A percentile compares a stretch with the other conserved stretches of the same genome.
phyloP scores from a whole-genome alignment of 1,140 invertebrate species.

The Zelostemma sp. region DNA sequence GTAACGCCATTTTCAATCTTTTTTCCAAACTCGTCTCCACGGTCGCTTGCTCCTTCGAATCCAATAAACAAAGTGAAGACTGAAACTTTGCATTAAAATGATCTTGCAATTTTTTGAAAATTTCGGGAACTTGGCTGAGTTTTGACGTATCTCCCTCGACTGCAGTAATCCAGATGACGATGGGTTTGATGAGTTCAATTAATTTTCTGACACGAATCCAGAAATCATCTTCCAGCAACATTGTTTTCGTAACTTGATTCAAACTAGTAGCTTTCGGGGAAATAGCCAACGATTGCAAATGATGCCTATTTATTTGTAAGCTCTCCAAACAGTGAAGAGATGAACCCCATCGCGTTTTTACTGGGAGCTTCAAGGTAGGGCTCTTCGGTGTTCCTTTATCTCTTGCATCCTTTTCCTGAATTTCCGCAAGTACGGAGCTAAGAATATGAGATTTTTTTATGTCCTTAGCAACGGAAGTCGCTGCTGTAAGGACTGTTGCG shows the following conservation, averaged over 20 bases:
- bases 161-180: conserved; percentile 23
- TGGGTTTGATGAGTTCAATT: conserved; percentile 21
- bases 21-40: conserved; percentile 1
- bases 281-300: conserved; percentile 28
- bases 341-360: conserved; percentile 32
- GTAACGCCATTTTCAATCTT: conserved; percentile 16
- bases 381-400: too few relatives aligned
- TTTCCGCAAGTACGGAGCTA: too few relatives aligned
- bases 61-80: not conserved
- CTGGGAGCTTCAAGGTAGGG: conserved; percentile 36
- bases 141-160: conserved; percentile 18
- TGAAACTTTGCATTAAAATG: conserved; percentile 5
- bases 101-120: conserved; percentile 18
- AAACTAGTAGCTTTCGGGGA: conserved; percentile 5
- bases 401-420: too few relatives aligned
- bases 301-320: conserved; percentile 24
- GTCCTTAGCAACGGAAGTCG: too few relatives aligned
- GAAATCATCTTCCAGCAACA: conserved; percentile 30
- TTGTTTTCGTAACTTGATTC: conserved; percentile 11
- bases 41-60: not conserved
- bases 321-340: conserved; percentile 20
- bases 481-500: too few relatives aligned
- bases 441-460: too few relatives aligned
- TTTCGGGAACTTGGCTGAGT: conserved; percentile 19
- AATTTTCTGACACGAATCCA: conserved; percentile 12